Evolutionary conservation across 2,797 vertebrate species (phyloP).

Genomic region (Ceryle rudis): DNA sequence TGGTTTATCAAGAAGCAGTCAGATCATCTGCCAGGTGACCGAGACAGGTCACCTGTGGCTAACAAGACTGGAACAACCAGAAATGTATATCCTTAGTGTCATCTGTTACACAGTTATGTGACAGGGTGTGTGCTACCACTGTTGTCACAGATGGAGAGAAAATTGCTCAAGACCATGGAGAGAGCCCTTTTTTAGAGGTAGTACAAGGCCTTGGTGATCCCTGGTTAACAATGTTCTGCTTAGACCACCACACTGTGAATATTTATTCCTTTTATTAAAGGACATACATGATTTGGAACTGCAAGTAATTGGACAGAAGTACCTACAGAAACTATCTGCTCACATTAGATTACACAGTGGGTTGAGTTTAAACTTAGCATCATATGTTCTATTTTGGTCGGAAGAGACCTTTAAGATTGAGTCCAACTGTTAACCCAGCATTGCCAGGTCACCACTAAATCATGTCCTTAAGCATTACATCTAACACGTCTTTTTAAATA

Average conservation of each 20-base stretch:
- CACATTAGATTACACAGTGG: neutral
- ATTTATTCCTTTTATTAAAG: neutral
- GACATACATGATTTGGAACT: neutral
- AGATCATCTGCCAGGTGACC: neutral
- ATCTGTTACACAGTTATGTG: neutral
- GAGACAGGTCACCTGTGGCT: neutral
- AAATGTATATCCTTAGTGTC: neutral
- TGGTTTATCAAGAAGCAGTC: neutral
- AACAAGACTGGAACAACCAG: neutral
- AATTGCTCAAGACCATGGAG: neutral
- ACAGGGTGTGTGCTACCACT: neutral
- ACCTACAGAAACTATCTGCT: neutral
- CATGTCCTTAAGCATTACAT: neutral
- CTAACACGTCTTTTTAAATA: neutral
- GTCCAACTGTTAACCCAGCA: neutral
- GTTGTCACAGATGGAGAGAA: neutral
- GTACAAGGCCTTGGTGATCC: neutral
- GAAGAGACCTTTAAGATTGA: neutral
- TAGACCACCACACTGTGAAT: neutral
- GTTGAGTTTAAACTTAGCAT: neutral
- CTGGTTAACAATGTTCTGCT: neutral
- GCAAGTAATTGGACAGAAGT: neutral
- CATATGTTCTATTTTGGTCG: neutral
- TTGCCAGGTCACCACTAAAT: neutral
- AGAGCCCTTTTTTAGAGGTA: fast-evolving